Percentiles rank a stretch among this genome's conserved stretches.
These are phyloP conservation scores for Cercocebus atys DNA, from an alignment of 2,113 vertebrate genomes.

Conservation along the genomic window DNA sequence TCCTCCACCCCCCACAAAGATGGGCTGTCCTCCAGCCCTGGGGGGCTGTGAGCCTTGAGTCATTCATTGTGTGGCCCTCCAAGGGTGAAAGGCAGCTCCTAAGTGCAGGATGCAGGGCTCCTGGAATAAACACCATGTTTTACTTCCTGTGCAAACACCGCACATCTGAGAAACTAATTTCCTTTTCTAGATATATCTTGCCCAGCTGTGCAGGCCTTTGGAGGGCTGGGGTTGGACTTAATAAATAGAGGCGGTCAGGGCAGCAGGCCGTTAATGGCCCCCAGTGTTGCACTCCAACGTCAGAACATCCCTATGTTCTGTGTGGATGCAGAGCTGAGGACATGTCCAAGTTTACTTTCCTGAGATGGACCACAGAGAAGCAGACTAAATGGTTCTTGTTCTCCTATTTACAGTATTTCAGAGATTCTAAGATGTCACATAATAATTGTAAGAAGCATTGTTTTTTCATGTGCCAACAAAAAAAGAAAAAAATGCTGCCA, in stretches of 20 bases:
- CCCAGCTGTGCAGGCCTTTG: constrained; percentile 49
- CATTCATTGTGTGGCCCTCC: constrained; percentile 52
- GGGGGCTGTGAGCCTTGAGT: not conserved
- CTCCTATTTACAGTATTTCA: not conserved
- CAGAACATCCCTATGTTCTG: not conserved
- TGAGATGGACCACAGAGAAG: not conserved
- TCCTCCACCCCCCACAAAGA: not conserved
- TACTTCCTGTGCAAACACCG: constrained; percentile 77
- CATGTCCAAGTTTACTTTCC: not conserved
- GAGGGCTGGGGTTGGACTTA: constrained; percentile 57
- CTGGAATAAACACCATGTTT: constrained; percentile 71
- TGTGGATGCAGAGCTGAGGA: not conserved
- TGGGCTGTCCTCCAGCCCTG: not conserved
- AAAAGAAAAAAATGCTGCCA: not conserved
- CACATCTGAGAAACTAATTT: constrained; percentile 76
- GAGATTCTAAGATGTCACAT: not conserved
- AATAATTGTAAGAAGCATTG: not conserved
- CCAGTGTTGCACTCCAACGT: too few species aligned
- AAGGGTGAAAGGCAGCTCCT: constrained; percentile 46
- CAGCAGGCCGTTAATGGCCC: not conserved
- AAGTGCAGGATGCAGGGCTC: constrained; percentile 65
- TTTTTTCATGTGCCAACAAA: not conserved
- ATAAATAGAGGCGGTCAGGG: constrained; percentile 49
- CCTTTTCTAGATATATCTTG: constrained; percentile 66
- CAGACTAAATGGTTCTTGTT: not conserved